Base-by-base conservation (phyloP, 2,888 invertebrate species). In the Scaptodrosophila latifasciaeformis region DNA sequence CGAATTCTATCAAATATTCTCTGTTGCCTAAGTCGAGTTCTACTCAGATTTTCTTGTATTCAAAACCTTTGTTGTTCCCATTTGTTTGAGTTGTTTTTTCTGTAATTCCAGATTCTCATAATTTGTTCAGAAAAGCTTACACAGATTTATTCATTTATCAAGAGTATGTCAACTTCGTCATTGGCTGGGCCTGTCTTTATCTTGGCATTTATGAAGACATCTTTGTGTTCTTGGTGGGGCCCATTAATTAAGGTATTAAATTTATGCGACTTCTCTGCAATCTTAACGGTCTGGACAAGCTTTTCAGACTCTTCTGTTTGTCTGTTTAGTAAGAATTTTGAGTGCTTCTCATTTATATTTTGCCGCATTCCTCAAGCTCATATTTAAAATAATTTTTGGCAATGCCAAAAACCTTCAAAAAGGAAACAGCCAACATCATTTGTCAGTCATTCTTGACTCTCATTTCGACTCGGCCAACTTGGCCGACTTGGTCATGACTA, bases 381-480 rank as follows among this genome's bases (percentile, higher is more conserved):
- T 53, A 37, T 65, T 65, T 62, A 65, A 65, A 63, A 55, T 52
- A 49, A 63, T 66, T 66, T 66, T 63, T 54, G 65, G 55, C 49
- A 65, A 65, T 49, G 43, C 54, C 55, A 31, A 59, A 65, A 49
- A 55, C 50, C 52, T 62, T 49, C 39, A n/a, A n/a, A n/a, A n/a
- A n/a, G 47, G 10, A 62, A 49, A 45, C 62, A 56, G 56, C 49
- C 59, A 56, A 55, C 56, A 46, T 63, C 4, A 27, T 27, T 27
- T 9, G 2, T 34, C 34, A 34, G 34, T 34, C 34, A n/a, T 6
- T 34, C 55, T 54, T 31, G 55, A 52, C 59, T 66, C 63, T 66
- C 65, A 60, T 50, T 65, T 55, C 17, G 49, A 48, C 52, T 6
- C 18, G 2, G 31, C 17, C 15, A 13, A 19, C n/a, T 2, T 17